Conservation (phyloP, 2,113 vertebrate species). For the Pavo muticus region DNA sequence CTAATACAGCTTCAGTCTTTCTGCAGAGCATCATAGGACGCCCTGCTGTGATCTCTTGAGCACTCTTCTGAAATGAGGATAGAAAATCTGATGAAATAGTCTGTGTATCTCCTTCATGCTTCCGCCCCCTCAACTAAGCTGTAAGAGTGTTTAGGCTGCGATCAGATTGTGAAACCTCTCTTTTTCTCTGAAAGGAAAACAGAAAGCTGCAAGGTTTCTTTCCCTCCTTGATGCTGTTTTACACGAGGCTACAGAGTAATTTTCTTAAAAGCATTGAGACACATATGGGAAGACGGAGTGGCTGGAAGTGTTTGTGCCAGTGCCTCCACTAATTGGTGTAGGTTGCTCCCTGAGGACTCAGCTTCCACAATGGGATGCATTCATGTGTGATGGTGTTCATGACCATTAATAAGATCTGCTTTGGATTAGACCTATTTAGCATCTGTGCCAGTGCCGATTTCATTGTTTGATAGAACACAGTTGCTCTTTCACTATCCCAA, state of each 20-base stretch:
- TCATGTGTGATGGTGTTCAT: neutral
- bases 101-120: neutral
- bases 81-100: slow-evolving; percentile 6
- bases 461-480: neutral
- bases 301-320: neutral
- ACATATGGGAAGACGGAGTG: neutral
- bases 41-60: slow-evolving; percentile 11
- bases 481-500: neutral
- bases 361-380: neutral
- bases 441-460: neutral
- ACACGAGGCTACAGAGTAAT: neutral
- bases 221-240: fast-evolving
- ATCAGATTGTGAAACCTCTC: neutral
- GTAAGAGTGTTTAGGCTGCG: neutral
- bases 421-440: neutral
- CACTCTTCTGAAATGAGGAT: neutral
- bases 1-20: neutral
- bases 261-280: neutral
- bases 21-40: neutral
- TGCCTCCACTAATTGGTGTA: neutral
- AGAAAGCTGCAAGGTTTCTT: neutral
- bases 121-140: slow-evolving; percentile 5
- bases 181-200: neutral
- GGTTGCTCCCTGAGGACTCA: neutral
- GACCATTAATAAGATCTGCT: neutral